Evolutionary conservation across 92 coral and sea anemone species (phyloP).

Genomic region (Zoanthus solanderi): DNA sequence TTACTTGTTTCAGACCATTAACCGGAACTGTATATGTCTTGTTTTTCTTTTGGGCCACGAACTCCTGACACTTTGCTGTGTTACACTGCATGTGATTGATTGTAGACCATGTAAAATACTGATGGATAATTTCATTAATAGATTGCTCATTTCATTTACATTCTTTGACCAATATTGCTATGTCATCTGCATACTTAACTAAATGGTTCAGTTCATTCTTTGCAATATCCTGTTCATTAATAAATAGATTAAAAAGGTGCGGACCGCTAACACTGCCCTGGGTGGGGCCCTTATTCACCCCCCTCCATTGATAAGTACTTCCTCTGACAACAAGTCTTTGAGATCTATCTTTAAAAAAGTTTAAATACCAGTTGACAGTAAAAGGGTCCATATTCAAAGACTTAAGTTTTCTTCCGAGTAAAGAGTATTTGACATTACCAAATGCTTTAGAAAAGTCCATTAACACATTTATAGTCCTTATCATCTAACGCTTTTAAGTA

Average conservation of each 20-base stretch:
- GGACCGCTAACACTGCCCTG: conserved; percentile 13
- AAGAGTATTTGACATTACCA: conserved; percentile 20
- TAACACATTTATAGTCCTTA: conserved; percentile 18
- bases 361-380: conserved; percentile 9
- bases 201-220: conserved; percentile 26
- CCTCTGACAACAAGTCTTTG: conserved; percentile 23
- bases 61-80: conserved; percentile 12
- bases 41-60: conserved; percentile 27
- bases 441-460: conserved; percentile 19
- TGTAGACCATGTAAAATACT: conserved; percentile 16
- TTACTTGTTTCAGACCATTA: too few relatives aligned
- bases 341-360: not conserved
- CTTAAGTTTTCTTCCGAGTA: not conserved
- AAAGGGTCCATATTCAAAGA: not conserved
- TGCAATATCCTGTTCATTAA: conserved; percentile 18
- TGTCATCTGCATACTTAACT: conserved; percentile 30
- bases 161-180: conserved; percentile 20
- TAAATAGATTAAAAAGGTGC: conserved; percentile 16
- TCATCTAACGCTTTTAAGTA: conserved; percentile 28
- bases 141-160: conserved; percentile 21
- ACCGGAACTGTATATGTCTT: not conserved
- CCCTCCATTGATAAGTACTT: not conserved
- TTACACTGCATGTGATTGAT: conserved; percentile 18
- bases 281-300: not conserved
- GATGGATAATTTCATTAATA: conserved; percentile 3